A percentile compares a stretch with the other conserved stretches of the same genome.
Conservation (phyloP, 2,888 invertebrate species). For the Isotomurus palustris region DNA sequence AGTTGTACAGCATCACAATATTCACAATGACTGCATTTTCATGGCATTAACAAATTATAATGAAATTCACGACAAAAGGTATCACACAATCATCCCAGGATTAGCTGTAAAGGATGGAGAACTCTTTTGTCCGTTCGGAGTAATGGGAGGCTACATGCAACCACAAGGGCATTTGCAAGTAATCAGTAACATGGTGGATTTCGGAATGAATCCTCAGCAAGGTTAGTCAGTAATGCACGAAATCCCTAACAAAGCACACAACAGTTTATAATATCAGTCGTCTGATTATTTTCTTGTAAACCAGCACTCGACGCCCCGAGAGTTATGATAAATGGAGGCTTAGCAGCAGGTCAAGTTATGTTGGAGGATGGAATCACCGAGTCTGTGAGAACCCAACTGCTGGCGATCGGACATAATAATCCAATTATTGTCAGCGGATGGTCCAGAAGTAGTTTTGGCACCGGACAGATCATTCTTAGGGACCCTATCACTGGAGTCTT, state of each 20-base stretch:
- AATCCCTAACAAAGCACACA: background rate
- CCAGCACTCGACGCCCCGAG: constrained; percentile 41
- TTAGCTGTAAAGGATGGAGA: constrained; percentile 41
- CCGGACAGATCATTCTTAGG: constrained; percentile 40
- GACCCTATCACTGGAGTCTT: constrained; percentile 35
- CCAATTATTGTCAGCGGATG: constrained; percentile 24
- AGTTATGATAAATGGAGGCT: constrained; percentile 35
- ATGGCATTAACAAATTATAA: background rate
- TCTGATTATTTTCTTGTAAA: background rate
- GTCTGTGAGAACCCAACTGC: constrained; percentile 20
- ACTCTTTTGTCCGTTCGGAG: constrained; percentile 38
- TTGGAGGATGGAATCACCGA: constrained; percentile 41
- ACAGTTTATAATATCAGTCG: background rate
- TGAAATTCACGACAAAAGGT: constrained; percentile 12
- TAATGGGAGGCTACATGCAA: constrained; percentile 41
- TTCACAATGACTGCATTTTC: background rate
- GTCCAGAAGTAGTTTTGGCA: constrained; percentile 29
- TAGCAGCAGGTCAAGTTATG: constrained; percentile 28
- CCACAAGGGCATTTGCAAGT: constrained; percentile 45
- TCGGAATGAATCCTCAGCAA: constrained; percentile 44
- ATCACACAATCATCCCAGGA: constrained; percentile 45
- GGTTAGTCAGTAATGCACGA: constrained; percentile 13
- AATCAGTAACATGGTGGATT: constrained; percentile 43
- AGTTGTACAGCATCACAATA: too few species aligned
- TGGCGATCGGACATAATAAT: constrained; percentile 35